A percentile compares a stretch with the other conserved stretches of the same genome.
These are phyloP conservation scores for Phylloscopus trochiloides DNA, from an alignment of 2,113 vertebrate genomes.

Conservation along the genomic window DNA sequence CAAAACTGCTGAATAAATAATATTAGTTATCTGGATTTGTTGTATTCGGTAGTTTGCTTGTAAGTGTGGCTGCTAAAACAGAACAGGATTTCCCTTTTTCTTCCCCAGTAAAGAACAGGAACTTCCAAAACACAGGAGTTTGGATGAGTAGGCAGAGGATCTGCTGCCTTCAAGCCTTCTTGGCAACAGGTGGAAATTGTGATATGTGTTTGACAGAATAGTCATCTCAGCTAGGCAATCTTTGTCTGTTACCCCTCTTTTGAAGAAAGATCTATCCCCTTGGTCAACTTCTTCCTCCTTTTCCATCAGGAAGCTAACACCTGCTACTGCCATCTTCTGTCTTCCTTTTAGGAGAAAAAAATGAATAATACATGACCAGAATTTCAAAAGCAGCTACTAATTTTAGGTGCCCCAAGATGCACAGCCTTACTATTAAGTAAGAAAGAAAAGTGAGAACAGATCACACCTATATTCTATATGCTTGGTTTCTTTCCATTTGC, in stretches of 20 bases:
- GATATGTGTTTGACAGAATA: neutral
- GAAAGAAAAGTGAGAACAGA: neutral
- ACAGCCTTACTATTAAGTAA: neutral
- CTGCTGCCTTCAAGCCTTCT: neutral
- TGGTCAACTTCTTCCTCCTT: neutral
- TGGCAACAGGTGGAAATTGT: conserved; percentile 8
- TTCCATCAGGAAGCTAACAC: neutral
- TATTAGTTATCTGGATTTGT: neutral
- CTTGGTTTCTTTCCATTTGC: conserved; percentile 31
- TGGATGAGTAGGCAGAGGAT: conserved; percentile 10
- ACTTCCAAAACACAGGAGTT: neutral
- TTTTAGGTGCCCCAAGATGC: conserved; percentile 16
- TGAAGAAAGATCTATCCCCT: neutral
- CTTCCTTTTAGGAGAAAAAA: neutral
- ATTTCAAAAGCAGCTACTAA: conserved; percentile 9
- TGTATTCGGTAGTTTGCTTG: neutral
- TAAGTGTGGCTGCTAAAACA: neutral
- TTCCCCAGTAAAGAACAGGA: neutral
- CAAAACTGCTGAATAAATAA: neutral
- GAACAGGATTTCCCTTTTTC: neutral
- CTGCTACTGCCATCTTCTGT: neutral
- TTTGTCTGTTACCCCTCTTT: neutral
- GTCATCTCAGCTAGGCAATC: neutral
- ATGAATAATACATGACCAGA: conserved; percentile 37
- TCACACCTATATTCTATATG: neutral